Evolutionary conservation across 2,797 vertebrate genomes (phyloP).

Genomic region (Myotis pilosus): DNA sequence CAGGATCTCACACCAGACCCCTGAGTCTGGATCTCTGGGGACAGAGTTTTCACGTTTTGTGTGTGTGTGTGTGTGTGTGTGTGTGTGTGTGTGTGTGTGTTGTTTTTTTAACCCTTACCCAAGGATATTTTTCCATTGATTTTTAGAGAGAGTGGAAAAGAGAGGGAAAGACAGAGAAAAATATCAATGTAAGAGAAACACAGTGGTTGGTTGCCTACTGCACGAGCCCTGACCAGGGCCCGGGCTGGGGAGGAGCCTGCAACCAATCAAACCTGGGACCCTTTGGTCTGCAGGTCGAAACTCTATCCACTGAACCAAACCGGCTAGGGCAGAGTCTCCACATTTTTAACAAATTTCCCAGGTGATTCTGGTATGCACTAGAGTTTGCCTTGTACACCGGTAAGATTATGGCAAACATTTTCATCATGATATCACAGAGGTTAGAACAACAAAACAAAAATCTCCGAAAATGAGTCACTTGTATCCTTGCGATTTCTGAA

Average conservation of each 20-base stretch:
- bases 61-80: not conserved
- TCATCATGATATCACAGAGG: not conserved
- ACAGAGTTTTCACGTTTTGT: not conserved
- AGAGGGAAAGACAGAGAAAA: no score
- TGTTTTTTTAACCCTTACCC: no score
- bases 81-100: no score
- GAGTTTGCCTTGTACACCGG: not conserved
- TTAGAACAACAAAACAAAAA: not conserved
- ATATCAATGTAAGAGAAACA: no score
- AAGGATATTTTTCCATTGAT: no score
- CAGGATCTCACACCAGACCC: not conserved
- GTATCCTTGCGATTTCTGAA: not conserved
- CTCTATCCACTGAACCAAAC: no score
- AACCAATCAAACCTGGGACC: no score
- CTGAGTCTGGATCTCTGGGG: not conserved
- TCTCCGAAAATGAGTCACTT: not conserved
- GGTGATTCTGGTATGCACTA: not conserved
- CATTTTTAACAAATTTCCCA: not conserved
- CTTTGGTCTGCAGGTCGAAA: no score
- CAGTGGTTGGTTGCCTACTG: no score
- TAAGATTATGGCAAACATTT: constrained; percentile 4
- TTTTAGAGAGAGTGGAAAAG: no score
- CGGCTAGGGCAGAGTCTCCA: not conserved
- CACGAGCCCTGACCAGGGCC: no score
- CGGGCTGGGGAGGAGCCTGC: no score